Percentiles rank a stretch among this genome's conserved stretches.
phyloP scores from a whole-genome alignment of 2,797 vertebrate genomes.

The Macropus fuliginosus region DNA sequence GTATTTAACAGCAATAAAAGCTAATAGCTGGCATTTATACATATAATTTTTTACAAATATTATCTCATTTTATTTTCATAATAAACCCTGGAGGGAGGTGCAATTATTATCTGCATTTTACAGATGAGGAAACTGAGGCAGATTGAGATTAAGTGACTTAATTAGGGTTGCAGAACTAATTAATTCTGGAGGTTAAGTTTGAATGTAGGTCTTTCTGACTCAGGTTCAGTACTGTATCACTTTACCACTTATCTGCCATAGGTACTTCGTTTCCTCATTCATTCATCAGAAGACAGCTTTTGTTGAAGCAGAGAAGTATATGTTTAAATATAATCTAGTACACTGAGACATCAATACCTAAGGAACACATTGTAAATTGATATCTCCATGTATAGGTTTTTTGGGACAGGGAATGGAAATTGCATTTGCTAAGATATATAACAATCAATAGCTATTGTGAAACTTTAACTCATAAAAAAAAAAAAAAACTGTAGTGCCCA shows the following conservation, averaged over 20 bases:
- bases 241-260: neutral
- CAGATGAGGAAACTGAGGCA: neutral
- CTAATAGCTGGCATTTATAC: neutral
- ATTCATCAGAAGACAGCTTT: neutral
- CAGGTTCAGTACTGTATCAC: neutral
- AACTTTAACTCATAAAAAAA: constrained; percentile 12
- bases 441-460: neutral
- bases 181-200: neutral
- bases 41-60: neutral
- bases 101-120: neutral
- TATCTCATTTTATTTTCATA: neutral
- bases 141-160: neutral
- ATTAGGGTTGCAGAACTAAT: neutral
- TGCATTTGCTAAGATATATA: neutral
- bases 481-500: neutral
- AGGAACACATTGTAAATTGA: constrained; percentile 3
- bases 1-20: neutral
- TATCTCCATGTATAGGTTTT: neutral
- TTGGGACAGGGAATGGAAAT: neutral
- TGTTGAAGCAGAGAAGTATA: neutral
- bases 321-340: neutral
- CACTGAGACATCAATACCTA: neutral
- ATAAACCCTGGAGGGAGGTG: neutral
- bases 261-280: neutral
- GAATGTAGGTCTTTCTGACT: neutral